Conservation (phyloP, 2,888 invertebrate species). For the Nephrotoma flavescens region DNA sequence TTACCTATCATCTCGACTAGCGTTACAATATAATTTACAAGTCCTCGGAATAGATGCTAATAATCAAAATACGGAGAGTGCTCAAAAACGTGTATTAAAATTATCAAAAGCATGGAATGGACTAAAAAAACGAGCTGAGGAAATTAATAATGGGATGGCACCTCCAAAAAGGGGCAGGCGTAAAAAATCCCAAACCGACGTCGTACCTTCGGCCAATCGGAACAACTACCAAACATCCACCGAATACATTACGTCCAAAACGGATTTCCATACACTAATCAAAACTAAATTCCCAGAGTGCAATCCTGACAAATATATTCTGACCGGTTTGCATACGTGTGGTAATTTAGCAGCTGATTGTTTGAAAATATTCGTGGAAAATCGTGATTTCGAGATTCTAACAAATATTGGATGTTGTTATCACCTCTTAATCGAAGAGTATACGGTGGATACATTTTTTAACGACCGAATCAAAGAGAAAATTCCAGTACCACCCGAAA, state of each 20-base stretch:
- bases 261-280: conserved; percentile 38
- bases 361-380: conserved; percentile 48
- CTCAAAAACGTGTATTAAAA: conserved; percentile 32
- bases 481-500: conserved; percentile 6
- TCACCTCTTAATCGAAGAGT: conserved; percentile 55
- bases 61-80: conserved; percentile 47
- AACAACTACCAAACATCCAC: conserved; percentile 44
- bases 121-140: conserved; percentile 36
- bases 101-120: conserved; percentile 41
- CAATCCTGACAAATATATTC: conserved; percentile 31
- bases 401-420: conserved; percentile 86
- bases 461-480: conserved; percentile 18
- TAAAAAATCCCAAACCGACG: background rate
- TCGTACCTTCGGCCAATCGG: conserved; percentile 6
- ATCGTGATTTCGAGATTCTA: conserved; percentile 39
- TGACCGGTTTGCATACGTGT: conserved; percentile 77
- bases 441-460: conserved; percentile 24
- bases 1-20: conserved; percentile 61
- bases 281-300: conserved; percentile 33
- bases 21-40: conserved; percentile 51
- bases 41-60: conserved; percentile 75
- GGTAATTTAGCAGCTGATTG: conserved; percentile 66
- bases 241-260: conserved; percentile 41
- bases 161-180: conserved; percentile 21
- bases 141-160: conserved; percentile 29